These are phyloP conservation scores for Caradrina clavipalpis DNA, from an alignment of 2,888 invertebrate species.

Conservation along the genomic window DNA sequence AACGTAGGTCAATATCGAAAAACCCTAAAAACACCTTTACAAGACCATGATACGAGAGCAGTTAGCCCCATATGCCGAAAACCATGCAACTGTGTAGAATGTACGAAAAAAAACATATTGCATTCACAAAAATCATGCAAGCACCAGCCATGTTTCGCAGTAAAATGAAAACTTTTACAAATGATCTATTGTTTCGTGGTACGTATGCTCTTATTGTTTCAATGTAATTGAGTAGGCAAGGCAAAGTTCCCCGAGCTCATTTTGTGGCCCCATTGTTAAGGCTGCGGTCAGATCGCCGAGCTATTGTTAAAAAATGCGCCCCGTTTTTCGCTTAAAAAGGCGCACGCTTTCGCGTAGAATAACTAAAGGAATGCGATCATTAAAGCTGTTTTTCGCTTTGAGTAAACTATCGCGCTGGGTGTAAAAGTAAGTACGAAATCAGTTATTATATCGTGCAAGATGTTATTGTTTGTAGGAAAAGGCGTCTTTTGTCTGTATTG, in stretches of 20 bases:
- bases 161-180: constrained; percentile 56
- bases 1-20: not conserved
- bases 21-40: not conserved
- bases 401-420: constrained; percentile 30
- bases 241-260: constrained; percentile 58
- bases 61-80: not conserved
- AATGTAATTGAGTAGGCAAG: constrained; percentile 63
- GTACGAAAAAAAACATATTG: not conserved
- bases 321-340: constrained; percentile 47
- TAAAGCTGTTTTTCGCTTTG: constrained; percentile 44
- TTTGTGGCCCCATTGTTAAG: constrained; percentile 55
- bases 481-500: not conserved
- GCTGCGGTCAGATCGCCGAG: constrained; percentile 47
- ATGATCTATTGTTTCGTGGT: constrained; percentile 59
- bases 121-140: constrained; percentile 29
- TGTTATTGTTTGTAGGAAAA: not conserved
- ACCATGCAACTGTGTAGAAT: not conserved
- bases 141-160: constrained; percentile 33
- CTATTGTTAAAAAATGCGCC: constrained; percentile 56
- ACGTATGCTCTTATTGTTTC: constrained; percentile 62
- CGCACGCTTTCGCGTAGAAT: constrained; percentile 43
- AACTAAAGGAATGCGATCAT: constrained; percentile 52
- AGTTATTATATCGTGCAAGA: constrained; percentile 1
- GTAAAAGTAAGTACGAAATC: constrained; percentile 22
- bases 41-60: not conserved